Conservation (phyloP, 2,888 invertebrate species). For the Harpagoxenus sublaevis region DNA sequence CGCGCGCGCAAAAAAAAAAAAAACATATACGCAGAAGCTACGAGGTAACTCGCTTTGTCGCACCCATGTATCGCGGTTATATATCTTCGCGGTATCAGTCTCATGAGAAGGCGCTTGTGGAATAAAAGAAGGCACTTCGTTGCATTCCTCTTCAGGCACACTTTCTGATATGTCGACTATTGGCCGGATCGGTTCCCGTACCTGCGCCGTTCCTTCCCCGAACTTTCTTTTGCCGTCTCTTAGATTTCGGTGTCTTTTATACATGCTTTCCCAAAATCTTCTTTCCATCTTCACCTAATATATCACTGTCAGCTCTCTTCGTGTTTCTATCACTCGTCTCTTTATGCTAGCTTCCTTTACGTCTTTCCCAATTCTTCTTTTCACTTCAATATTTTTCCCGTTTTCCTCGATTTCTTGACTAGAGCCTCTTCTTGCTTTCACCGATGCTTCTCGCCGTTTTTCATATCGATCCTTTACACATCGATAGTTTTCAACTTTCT, state of each 20-base stretch:
- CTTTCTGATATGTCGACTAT: slow-evolving; percentile 72
- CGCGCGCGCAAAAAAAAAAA: slow-evolving; percentile 70
- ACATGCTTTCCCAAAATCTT: not conserved
- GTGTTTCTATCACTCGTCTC: not conserved
- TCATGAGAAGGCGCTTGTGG: slow-evolving; percentile 74
- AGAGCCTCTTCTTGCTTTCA: slow-evolving; percentile 25
- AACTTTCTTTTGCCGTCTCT: slow-evolving; percentile 8
- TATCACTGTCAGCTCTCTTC: not conserved
- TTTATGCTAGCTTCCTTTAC: not conserved
- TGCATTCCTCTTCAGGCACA: slow-evolving; percentile 61
- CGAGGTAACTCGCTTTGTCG: slow-evolving; percentile 84
- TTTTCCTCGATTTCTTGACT: slow-evolving; percentile 12
- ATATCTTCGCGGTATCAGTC: slow-evolving; percentile 82
- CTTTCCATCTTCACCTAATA: not conserved
- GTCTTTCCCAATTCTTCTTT: not conserved
- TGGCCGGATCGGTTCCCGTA: slow-evolving; percentile 11
- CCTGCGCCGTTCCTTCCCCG: not conserved
- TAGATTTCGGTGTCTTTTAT: not conserved
- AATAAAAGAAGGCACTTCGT: slow-evolving; percentile 60
- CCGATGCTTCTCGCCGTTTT: not conserved
- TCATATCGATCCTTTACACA: slow-evolving; percentile 11
- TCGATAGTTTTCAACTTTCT: slow-evolving; percentile 31
- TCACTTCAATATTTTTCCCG: not conserved
- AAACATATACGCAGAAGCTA: slow-evolving; percentile 81
- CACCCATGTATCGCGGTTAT: slow-evolving; percentile 66